Evolutionary conservation across 2,113 vertebrate genomes (phyloP).

Genomic region (Aegypius monachus): DNA sequence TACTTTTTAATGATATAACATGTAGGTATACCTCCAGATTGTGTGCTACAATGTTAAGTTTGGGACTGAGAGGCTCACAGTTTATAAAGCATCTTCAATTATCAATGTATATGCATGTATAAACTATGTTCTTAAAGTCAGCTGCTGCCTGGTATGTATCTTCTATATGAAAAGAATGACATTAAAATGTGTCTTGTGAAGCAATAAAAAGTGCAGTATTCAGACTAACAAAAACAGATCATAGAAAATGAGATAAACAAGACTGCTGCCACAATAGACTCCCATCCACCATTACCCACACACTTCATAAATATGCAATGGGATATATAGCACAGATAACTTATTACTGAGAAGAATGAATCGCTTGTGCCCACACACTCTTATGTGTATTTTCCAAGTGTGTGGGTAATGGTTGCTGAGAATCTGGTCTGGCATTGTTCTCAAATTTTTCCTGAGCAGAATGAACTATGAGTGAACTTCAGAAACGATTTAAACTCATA

Average conservation of each 20-base stretch:
- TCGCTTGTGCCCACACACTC: neutral
- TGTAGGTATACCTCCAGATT: neutral
- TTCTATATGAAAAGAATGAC: neutral
- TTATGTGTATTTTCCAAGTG: neutral
- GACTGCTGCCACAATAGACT: neutral
- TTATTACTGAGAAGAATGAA: neutral
- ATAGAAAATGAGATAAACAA: neutral
- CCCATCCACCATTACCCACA: neutral
- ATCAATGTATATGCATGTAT: neutral
- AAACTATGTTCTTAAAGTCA: neutral
- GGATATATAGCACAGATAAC: neutral
- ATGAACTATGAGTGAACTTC: neutral
- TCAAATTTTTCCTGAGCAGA: neutral
- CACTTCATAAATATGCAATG: neutral
- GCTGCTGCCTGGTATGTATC: neutral
- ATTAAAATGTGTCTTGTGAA: neutral
- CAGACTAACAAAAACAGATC: neutral
- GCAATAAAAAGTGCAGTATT: neutral
- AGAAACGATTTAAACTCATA: neutral
- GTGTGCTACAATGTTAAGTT: neutral
- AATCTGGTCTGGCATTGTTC: neutral
- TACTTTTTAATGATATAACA: neutral
- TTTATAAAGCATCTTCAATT: constrained; percentile 7
- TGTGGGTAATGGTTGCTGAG: neutral
- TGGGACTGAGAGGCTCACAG: neutral